A percentile compares a stretch with the other conserved stretches of the same genome.
These are phyloP conservation scores for Pagetopsis macropterus DNA, from an alignment of 2,797 vertebrate species.

Conservation along the genomic window DNA sequence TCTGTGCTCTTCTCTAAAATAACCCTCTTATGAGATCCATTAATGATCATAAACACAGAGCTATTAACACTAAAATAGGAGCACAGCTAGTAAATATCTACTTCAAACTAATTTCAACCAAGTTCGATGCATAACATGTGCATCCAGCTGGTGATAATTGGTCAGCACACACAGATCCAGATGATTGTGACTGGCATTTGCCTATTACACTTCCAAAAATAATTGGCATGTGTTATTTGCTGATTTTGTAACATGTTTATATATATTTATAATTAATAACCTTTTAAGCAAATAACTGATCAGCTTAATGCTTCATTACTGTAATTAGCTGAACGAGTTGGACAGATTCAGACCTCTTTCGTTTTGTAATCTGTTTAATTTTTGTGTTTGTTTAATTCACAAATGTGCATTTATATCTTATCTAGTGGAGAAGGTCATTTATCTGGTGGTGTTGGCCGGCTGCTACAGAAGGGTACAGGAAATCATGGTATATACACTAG, in stretches of 20 bases:
- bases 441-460: not conserved
- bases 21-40: constrained; percentile 10
- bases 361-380: not conserved
- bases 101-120: constrained; percentile 7
- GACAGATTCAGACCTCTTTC: constrained; percentile 1
- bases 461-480: constrained; percentile 9
- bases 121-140: not conserved
- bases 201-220: not conserved
- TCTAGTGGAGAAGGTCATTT: not conserved
- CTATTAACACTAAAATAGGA: constrained; percentile 7
- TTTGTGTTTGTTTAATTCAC: not conserved
- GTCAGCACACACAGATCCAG: not conserved
- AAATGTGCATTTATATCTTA: not conserved
- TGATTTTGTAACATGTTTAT: constrained; percentile 4
- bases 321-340: constrained; percentile 7
- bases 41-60: constrained; percentile 19
- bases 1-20: constrained; percentile 10
- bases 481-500: not conserved
- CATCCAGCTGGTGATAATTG: constrained; percentile 7
- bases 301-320: not conserved
- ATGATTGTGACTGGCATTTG: constrained; percentile 20
- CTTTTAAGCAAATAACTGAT: not conserved
- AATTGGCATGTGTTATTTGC: not conserved
- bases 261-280: not conserved
- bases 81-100: not conserved